Conservation (phyloP, 2,888 invertebrate species). For the Pollenia angustigena region DNA sequence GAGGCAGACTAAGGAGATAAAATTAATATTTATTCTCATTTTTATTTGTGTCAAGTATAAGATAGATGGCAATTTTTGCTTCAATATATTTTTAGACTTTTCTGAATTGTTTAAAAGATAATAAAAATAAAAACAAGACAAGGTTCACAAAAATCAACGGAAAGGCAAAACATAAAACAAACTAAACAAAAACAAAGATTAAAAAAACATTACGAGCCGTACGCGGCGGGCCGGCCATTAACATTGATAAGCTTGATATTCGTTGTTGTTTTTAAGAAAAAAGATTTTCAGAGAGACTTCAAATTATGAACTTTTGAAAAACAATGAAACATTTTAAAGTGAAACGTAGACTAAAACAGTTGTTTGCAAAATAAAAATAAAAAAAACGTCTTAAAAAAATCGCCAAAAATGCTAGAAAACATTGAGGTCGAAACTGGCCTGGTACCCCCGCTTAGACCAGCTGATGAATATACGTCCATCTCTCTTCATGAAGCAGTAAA, state of each 20-base stretch:
- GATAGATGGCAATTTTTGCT: too few species aligned
- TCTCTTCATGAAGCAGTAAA: constrained; percentile 87
- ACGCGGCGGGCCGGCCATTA: not conserved
- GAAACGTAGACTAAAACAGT: not conserved
- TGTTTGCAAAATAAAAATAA: not conserved
- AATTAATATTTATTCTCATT: too few species aligned
- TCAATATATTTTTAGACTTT: too few species aligned
- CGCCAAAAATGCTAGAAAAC: constrained; percentile 49
- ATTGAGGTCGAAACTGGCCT: constrained; percentile 8
- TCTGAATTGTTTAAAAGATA: too few species aligned
- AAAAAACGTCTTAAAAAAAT: not conserved
- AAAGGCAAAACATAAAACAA: not conserved
- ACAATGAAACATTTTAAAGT: not conserved
- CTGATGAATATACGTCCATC: constrained; percentile 86
- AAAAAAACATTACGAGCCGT: not conserved
- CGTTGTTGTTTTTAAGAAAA: too few species aligned
- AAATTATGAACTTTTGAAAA: not conserved
- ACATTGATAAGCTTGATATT: constrained; percentile 19
- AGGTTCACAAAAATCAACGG: not conserved
- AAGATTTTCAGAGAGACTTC: not conserved
- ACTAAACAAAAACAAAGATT: not conserved
- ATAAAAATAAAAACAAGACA: not conserved
- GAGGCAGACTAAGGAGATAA: not conserved
- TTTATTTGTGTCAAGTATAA: not conserved
- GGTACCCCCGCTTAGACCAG: constrained; percentile 84